These are phyloP conservation scores for Fabriciana adippe DNA, from an alignment of 2,888 invertebrate species.

Conservation along the genomic window DNA sequence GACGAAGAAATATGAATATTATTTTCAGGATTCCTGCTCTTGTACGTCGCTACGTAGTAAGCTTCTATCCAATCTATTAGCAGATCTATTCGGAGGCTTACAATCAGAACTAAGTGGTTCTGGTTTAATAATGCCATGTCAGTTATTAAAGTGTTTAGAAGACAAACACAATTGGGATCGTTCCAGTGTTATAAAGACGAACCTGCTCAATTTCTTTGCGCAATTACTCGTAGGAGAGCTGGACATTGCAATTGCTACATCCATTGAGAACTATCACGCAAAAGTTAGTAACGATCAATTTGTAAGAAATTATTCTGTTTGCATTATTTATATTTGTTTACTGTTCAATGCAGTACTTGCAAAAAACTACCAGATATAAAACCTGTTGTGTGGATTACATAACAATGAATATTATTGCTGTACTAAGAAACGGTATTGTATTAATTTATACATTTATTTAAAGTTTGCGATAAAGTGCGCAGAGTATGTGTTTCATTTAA, in stretches of 20 bases:
- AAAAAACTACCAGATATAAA: no score
- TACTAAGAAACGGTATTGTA: no score
- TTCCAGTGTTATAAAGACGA: constrained; percentile 57
- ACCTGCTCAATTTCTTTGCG: constrained; percentile 61
- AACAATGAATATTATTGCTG: no score
- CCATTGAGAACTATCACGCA: constrained; percentile 72
- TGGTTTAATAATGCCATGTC: constrained; percentile 65
- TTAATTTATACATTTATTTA: no score
- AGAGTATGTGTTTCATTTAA: neutral
- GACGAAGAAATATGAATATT: neutral
- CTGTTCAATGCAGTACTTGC: no score
- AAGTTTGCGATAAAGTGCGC: neutral
- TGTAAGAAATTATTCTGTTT: neutral
- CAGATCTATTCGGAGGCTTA: constrained; percentile 65
- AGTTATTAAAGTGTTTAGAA: constrained; percentile 70
- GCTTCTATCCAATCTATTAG: constrained; percentile 60
- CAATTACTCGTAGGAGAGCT: constrained; percentile 64
- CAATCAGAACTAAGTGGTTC: constrained; percentile 58
- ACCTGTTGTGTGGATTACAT: no score
- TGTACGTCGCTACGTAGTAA: constrained; percentile 65
- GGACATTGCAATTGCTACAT: constrained; percentile 70
- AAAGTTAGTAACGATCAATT: constrained; percentile 51
- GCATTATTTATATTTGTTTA: no score
- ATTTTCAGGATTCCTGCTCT: constrained; percentile 63
- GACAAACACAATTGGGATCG: constrained; percentile 73